Conservation (phyloP, 2,113 vertebrate species). For the Lycaon pictus region DNA sequence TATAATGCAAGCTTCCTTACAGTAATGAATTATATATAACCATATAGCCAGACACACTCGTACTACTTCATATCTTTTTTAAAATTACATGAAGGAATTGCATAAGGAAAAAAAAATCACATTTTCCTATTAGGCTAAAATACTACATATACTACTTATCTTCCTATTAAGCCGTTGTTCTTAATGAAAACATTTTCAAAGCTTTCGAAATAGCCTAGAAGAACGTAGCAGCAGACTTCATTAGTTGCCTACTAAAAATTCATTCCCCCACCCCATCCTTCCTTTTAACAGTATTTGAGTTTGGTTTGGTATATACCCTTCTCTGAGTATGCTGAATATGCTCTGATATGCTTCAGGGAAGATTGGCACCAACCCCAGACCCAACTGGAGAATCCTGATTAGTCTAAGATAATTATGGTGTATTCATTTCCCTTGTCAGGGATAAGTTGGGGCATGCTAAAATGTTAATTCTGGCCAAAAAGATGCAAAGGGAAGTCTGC, state of each 20-base stretch:
- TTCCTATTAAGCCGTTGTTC: background rate
- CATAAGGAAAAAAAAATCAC: background rate
- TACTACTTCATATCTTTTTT: background rate
- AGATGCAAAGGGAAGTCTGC: background rate
- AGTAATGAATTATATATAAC: conserved; percentile 38
- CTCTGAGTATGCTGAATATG: background rate
- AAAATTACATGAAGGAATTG: conserved; percentile 11
- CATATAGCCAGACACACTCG: background rate
- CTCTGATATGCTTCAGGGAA: background rate
- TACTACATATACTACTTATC: background rate
- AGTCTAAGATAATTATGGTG: background rate
- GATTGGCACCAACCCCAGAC: background rate
- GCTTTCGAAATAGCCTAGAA: conserved; percentile 42
- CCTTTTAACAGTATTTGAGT: conserved; percentile 39
- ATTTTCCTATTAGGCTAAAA: conserved; percentile 18
- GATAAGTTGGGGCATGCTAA: background rate
- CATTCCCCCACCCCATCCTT: background rate
- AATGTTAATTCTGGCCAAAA: background rate
- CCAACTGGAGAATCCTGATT: conserved; percentile 51
- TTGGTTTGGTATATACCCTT: conserved; percentile 3
- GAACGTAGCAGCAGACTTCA: background rate
- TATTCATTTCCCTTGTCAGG: background rate
- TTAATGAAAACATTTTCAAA: conserved; percentile 35
- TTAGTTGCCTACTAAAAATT: conserved; percentile 17
- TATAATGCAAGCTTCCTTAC: conserved; percentile 20